Evolutionary conservation across 2,113 vertebrate species (phyloP), one percentile per base, ranked within the genome.

Genomic region (Reinhardtius hippoglossoides): DNA sequence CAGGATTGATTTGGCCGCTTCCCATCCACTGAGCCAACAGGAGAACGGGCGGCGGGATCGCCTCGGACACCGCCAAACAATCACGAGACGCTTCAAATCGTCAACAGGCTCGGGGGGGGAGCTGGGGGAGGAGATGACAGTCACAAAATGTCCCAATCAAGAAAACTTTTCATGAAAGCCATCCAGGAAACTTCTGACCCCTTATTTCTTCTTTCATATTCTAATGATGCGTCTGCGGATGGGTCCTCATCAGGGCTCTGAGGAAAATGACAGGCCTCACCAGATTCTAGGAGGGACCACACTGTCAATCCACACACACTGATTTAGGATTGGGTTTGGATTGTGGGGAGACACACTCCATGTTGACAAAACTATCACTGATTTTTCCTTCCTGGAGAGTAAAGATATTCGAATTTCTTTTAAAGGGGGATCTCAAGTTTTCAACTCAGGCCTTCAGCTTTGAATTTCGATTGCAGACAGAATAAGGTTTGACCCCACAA

Each of bases 1-100:
- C 76, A 60, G 85, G 91, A 94, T 94, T 94, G 93, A 95, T 93
- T 94, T 80, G 73, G 82, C 86, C 24, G 74, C 76, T 82, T 85
- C 83, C 85, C 73, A 56, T 88, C 77, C 81, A 42, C 42, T 0
- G 76, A 92, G 84, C 88, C 82, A 62, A 73, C 78, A 52, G 66
- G 66, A 13, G 84, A 89, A 71, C 74, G 64, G 87, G 71, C 0
- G 46, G 63, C 54, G 24, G 55, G 56, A 84, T 77, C 50, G 60
- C 79, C 65, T 74, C 46, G 86, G 91, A 93, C 91, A 85, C 78
- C 18, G 35, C 27, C 74, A 60, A 80, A 85, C 82, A 88, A 91
- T 90, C 88, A 31, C 31, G 5, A 90, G 54, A 58, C 7, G 67
- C 69, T 72, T 87, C 57, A 76, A 85, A 83, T 66, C 65, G 62